Evolutionary conservation across 1,140 invertebrate species (phyloP), one percentile per base, ranked within the genome.

Genomic region (Leptopilina clavipes): DNA sequence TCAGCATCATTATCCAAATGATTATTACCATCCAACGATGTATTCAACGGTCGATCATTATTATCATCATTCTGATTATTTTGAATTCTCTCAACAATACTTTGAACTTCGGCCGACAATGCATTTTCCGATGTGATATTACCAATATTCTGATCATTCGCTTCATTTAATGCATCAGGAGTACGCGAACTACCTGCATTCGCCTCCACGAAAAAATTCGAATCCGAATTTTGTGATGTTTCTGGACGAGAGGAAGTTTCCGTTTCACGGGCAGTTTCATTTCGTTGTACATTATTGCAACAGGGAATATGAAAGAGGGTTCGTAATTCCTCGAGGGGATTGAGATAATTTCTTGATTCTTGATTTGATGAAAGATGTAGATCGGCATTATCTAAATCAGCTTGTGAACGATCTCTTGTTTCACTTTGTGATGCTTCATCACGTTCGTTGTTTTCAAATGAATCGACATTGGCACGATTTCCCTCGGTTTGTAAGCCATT

Each of bases 71-170:
- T 77, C 12, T 52, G 79, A 25, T 77, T 84, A 43, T 65, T 84
- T n/a, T 83, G 81, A 9, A 84, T 83, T 59, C 83, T 81, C 19
- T 83, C 82, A 17, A 86, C 79, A n/a, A 87, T 85, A 72, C 80
- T 85, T 31, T 85, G 84, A 9, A 87, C 76, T 52, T 87, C 85
- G 1, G 79, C 79, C 1, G 79, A 83, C 6, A 85, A 19, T 12
- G 56, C 79, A 59, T 77, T 76, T 25, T 80, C 79, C 1, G 82
- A 76, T 6, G 72, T 71, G 25, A 48, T 71, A 12, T 72, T 22
- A 25, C 22, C 22, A 2, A 65, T 19, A 17, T 25, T 65, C 25
- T 25, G 59, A 14, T 65, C 59, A 40, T 3, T 12, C n/a, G n/a
- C n/a, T 65, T 77, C 78, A 1, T 52, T 70, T 7, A 75, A 44